Evolutionary conservation across 2,113 vertebrate species (phyloP).

Genomic region (Antechinus flavipes): DNA sequence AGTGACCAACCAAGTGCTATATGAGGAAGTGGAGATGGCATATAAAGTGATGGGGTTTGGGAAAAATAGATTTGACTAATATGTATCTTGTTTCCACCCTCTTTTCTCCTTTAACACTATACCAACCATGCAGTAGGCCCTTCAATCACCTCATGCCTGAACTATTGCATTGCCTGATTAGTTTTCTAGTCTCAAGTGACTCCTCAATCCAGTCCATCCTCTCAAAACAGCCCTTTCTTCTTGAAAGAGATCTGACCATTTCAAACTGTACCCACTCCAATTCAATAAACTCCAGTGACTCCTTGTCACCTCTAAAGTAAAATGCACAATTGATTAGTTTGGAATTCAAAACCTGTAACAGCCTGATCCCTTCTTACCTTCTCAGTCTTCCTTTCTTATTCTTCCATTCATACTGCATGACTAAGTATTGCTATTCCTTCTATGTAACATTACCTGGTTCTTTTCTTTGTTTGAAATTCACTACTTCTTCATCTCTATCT

Average conservation of each 20-base stretch:
- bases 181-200: background rate
- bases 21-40: background rate
- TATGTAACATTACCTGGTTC: background rate
- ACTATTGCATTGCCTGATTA: background rate
- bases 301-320: background rate
- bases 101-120: background rate
- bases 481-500: background rate
- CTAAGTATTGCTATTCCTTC: background rate
- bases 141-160: background rate
- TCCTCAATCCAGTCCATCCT: background rate
- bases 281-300: background rate
- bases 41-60: background rate
- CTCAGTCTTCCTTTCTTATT: background rate
- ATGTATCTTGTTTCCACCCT: background rate
- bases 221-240: background rate
- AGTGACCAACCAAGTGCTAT: background rate
- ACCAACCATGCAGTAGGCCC: background rate
- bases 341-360: background rate
- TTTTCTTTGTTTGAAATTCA: background rate
- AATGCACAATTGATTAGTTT: background rate
- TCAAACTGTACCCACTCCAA: background rate
- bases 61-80: background rate
- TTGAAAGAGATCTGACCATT: background rate
- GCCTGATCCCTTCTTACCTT: background rate
- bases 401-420: background rate